These are phyloP conservation scores for Phortica variegata DNA, from an alignment of 1,140 invertebrate species.

Conservation along the genomic window DNA sequence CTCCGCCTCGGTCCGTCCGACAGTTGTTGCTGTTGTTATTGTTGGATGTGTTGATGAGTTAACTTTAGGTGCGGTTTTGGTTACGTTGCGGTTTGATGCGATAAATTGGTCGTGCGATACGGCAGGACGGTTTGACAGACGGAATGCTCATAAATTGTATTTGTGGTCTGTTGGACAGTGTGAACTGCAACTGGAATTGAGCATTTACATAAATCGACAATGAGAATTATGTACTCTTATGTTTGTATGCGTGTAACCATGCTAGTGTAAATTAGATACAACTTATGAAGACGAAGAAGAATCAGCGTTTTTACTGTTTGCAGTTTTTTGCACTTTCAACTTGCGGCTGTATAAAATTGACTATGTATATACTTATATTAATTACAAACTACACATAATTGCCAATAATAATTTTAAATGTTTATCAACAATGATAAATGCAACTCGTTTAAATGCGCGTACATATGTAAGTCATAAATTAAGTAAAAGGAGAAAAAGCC, in stretches of 20 bases:
- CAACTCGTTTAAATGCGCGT: background rate
- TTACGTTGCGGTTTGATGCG: background rate
- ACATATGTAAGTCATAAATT: slow-evolving; percentile 2
- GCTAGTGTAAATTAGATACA: background rate
- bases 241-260: background rate
- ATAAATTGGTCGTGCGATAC: background rate
- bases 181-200: no score
- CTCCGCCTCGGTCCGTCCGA: slow-evolving; percentile 11
- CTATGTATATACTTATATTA: background rate
- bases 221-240: no score
- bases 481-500: background rate
- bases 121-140: background rate
- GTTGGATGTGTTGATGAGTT: slow-evolving; percentile 24
- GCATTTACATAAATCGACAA: no score
- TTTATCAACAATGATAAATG: background rate
- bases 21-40: slow-evolving; percentile 22
- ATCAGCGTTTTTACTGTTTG: no score
- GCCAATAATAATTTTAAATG: background rate
- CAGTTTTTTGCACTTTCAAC: no score
- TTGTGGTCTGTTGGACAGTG: background rate
- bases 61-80: slow-evolving; percentile 2
- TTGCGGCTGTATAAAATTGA: no score
- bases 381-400: background rate
- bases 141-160: background rate
- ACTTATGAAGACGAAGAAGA: background rate